Conservation (phyloP, 2,113 vertebrate genomes). For the Talpa occidentalis region DNA sequence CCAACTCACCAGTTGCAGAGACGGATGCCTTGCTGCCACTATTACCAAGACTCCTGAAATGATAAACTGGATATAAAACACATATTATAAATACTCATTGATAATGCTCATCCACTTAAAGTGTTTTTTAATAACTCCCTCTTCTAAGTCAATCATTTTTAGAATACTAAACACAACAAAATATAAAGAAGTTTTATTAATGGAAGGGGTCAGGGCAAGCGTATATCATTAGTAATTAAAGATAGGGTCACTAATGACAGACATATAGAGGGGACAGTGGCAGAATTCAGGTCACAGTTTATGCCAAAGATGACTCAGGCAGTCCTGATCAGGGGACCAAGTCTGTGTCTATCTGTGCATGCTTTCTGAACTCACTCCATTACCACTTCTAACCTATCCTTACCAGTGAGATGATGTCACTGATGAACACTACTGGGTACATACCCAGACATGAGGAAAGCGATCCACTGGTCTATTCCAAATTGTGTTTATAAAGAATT, state of each 20-base stretch:
- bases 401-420: not conserved
- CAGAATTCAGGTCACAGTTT: not conserved
- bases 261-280: not conserved
- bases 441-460: not conserved
- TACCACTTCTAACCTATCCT: not conserved
- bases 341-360: not conserved
- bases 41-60: conserved; percentile 58
- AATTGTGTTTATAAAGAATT: not conserved
- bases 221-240: not conserved
- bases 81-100: conserved; percentile 64
- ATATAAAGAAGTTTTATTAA: conserved; percentile 14
- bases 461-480: not conserved
- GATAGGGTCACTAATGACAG: not conserved
- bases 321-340: not conserved
- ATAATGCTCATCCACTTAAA: conserved; percentile 39
- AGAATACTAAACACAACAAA: conserved; percentile 23
- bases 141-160: conserved; percentile 35
- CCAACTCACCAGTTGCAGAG: conserved; percentile 38
- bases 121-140: conserved; percentile 20
- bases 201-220: not conserved
- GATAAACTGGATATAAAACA: conserved; percentile 75
- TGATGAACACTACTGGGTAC: not conserved
- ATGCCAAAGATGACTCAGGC: not conserved
- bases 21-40: not conserved
- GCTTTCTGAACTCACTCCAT: not conserved